Conservation (phyloP, 2,113 vertebrate genomes). For the Butastur rufipennis region DNA sequence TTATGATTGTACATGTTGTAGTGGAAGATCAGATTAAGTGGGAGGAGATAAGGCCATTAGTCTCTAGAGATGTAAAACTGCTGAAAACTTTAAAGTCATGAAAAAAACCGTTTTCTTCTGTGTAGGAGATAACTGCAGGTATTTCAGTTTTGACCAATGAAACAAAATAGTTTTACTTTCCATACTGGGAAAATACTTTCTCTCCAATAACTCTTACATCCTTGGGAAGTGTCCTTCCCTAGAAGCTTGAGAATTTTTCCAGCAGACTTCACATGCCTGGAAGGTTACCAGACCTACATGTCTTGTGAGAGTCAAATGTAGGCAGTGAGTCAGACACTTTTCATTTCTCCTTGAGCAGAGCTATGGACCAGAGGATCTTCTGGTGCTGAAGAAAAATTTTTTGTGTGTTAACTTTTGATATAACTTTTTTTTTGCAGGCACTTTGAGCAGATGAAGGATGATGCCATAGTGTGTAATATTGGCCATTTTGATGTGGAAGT, state of each 20-base stretch:
- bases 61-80: neutral
- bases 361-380: neutral
- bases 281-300: neutral
- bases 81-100: neutral
- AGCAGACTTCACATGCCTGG: neutral
- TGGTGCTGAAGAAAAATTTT: neutral
- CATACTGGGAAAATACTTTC: neutral
- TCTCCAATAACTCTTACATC: neutral
- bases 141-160: neutral
- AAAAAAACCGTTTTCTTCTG: neutral
- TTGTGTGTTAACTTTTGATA: neutral
- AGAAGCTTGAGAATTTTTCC: neutral
- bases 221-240: neutral
- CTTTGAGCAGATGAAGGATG: conserved; percentile 97
- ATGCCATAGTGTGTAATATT: conserved; percentile 95
- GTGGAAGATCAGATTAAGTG: neutral
- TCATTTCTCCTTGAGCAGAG: neutral
- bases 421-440: conserved; percentile 74
- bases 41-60: neutral
- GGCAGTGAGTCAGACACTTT: neutral
- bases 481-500: conserved; percentile 98
- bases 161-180: neutral
- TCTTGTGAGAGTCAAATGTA: neutral
- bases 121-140: neutral
- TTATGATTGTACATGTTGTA: neutral